Percentiles rank a stretch among this genome's conserved stretches.
phyloP scores from a whole-genome alignment of 2,888 invertebrate species.

The Tineola bisselliella region DNA sequence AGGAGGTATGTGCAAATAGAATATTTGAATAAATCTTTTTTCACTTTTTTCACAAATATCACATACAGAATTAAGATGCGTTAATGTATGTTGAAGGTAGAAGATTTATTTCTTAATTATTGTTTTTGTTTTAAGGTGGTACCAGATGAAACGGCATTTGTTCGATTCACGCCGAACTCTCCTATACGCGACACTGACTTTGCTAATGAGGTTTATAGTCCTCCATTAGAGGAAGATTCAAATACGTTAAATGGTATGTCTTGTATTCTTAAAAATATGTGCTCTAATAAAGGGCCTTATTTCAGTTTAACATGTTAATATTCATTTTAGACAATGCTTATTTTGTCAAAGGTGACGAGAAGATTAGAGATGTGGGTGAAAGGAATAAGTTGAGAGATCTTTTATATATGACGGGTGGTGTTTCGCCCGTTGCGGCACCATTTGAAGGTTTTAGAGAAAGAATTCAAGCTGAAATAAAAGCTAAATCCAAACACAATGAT shows the following conservation, averaged over 20 bases:
- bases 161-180: conserved; percentile 78
- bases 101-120: too few relatives aligned
- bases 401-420: conserved; percentile 42
- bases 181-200: conserved; percentile 73
- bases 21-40: background rate
- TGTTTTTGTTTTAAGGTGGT: conserved; percentile 45
- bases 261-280: background rate
- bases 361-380: conserved; percentile 26
- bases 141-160: conserved; percentile 78
- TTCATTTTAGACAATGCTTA: background rate
- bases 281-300: too few relatives aligned
- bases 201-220: conserved; percentile 84
- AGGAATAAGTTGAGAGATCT: conserved; percentile 46
- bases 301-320: background rate
- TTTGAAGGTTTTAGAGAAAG: conserved; percentile 58
- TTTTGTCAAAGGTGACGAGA: conserved; percentile 15
- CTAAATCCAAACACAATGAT: conserved; percentile 21
- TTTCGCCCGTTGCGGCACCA: conserved; percentile 45
- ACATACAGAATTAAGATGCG: too few relatives aligned
- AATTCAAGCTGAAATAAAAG: conserved; percentile 39
- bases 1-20: background rate
- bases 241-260: conserved; percentile 35
- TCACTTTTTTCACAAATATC: too few relatives aligned
- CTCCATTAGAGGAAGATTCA: conserved; percentile 68
- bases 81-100: too few relatives aligned